These are phyloP conservation scores for Sycophila sp. DNA, from an alignment of 1,140 invertebrate genomes.

Conservation along the genomic window DNA sequence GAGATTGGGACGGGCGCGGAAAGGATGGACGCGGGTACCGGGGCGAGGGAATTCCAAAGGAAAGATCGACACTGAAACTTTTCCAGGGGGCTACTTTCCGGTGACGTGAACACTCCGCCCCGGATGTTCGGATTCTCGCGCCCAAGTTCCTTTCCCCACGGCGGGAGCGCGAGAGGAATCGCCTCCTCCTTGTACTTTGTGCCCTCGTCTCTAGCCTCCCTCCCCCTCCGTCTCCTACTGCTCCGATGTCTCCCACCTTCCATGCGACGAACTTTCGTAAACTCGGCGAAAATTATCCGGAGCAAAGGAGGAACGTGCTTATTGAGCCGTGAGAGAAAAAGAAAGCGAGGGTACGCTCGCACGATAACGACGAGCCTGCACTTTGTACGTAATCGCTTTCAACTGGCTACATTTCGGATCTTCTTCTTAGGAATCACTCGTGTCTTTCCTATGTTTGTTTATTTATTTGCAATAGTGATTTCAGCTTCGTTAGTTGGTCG, in stretches of 20 bases:
- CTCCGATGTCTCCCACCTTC: too few species aligned
- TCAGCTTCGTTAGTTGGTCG: too few species aligned
- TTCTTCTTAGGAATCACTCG: not conserved
- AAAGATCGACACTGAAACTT: constrained; percentile 23
- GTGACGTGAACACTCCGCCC: not conserved
- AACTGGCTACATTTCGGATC: not conserved
- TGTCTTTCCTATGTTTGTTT: not conserved
- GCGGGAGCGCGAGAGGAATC: not conserved
- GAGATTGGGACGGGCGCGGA: not conserved
- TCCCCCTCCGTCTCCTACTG: not conserved
- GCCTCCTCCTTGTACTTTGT: not conserved
- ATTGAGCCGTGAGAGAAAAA: constrained; percentile 13
- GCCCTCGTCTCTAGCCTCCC: not conserved
- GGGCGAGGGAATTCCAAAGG: not conserved
- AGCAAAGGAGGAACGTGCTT: constrained; percentile 2
- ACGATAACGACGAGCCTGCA: not conserved
- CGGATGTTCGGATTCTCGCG: constrained; percentile 31
- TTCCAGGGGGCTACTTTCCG: not conserved
- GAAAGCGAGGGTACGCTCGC: not conserved
- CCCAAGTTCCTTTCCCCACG: constrained; percentile 1
- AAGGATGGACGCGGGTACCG: not conserved
- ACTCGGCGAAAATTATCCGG: constrained; percentile 32
- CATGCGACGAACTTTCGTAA: constrained; percentile 20
- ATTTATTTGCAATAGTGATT: too few species aligned
- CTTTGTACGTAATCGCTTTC: constrained; percentile 21